phyloP scores from a whole-genome alignment of 1,140 invertebrate genomes.

The Papilio helenus region DNA sequence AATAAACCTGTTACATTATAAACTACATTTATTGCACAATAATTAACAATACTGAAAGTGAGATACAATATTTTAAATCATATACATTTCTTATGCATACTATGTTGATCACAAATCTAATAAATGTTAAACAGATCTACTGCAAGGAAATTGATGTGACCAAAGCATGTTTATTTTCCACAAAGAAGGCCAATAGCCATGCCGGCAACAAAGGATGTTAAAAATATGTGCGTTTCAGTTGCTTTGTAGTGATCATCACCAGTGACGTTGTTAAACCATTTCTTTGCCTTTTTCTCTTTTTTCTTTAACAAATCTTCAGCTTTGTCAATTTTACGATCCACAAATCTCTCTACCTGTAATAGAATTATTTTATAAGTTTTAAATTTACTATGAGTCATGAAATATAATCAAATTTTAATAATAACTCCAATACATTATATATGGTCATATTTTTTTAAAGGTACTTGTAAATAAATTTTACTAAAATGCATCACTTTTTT shows the following conservation, averaged over 20 bases:
- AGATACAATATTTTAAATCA: slow-evolving; percentile 29
- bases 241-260: slow-evolving; percentile 86
- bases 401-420: too few relatives aligned
- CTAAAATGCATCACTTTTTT: background rate
- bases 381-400: too few relatives aligned
- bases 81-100: slow-evolving; percentile 24
- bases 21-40: slow-evolving; percentile 30
- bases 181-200: slow-evolving; percentile 86
- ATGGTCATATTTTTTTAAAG: background rate
- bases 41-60: slow-evolving; percentile 35
- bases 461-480: background rate
- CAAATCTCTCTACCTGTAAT: slow-evolving; percentile 89
- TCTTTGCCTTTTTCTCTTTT: slow-evolving; percentile 86
- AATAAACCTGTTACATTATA: background rate
- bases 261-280: slow-evolving; percentile 88
- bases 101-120: slow-evolving; percentile 25
- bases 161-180: slow-evolving; percentile 63
- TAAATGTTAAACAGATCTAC: slow-evolving; percentile 8
- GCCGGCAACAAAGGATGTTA: slow-evolving; percentile 89
- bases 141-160: background rate
- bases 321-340: slow-evolving; percentile 90
- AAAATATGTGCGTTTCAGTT: slow-evolving; percentile 89
- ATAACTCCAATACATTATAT: too few relatives aligned
- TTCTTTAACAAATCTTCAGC: slow-evolving; percentile 88
- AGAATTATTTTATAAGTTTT: slow-evolving; percentile 47